A percentile compares a stretch with the other conserved stretches of the same genome.
phyloP scores from a whole-genome alignment of 2,797 vertebrate genomes.

The Staurois parvus region DNA sequence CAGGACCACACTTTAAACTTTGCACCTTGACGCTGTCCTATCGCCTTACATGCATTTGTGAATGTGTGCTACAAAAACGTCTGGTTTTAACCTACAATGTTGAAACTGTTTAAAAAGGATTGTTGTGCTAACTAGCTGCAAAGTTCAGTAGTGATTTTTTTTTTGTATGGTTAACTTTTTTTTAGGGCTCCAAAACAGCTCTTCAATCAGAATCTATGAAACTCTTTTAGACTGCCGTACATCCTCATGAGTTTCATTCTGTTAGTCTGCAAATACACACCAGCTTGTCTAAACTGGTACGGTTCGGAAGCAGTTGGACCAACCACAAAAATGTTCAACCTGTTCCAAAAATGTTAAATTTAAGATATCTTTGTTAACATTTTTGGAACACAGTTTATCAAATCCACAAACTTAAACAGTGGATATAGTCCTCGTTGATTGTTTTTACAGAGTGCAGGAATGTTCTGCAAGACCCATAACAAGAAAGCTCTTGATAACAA shows the following conservation, averaged over 20 bases:
- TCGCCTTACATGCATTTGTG: too few relatives aligned
- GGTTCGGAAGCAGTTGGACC: conserved; percentile 64
- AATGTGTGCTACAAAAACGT: too few relatives aligned
- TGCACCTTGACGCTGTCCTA: too few relatives aligned
- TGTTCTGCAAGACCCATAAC: conserved; percentile 67
- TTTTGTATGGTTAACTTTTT: too few relatives aligned
- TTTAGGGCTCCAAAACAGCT: neutral
- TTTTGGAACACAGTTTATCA: conserved; percentile 65
- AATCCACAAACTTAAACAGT: conserved; percentile 63
- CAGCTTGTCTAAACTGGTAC: conserved; percentile 63
- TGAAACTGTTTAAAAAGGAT: too few relatives aligned
- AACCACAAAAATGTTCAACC: conserved; percentile 67
- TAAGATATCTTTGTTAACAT: conserved; percentile 63
- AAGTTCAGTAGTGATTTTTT: too few relatives aligned
- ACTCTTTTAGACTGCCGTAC: neutral
- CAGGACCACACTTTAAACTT: too few relatives aligned
- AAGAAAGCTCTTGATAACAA: conserved; percentile 64
- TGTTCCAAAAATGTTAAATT: conserved; percentile 66
- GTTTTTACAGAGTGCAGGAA: conserved; percentile 71
- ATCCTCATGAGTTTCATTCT: conserved; percentile 63
- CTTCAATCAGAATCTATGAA: neutral
- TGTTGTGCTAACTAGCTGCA: too few relatives aligned
- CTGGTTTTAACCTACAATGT: too few relatives aligned
- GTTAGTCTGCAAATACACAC: conserved; percentile 63
- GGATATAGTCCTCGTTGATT: conserved; percentile 64